Evolutionary conservation across 1,140 invertebrate genomes (phyloP).

Genomic region (Zaprionus nigranus): DNA sequence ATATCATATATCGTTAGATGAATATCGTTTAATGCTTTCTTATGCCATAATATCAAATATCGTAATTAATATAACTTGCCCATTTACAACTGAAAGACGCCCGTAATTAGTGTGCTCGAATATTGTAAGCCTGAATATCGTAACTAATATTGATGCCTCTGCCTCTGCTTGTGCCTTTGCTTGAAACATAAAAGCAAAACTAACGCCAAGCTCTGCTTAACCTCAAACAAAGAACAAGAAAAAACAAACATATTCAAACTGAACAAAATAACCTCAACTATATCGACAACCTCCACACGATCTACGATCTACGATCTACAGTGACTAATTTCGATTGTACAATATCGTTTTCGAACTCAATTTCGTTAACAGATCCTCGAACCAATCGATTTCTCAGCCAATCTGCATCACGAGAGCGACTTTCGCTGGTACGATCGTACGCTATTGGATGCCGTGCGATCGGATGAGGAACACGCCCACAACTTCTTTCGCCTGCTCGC

Average conservation of each 20-base stretch:
- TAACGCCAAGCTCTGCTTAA: constrained; percentile 3
- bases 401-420: constrained; percentile 94
- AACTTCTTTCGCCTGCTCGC: constrained; percentile 96
- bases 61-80: neutral
- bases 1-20: neutral
- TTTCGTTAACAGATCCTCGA: constrained; percentile 87
- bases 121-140: constrained; percentile 15
- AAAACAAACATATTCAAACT: neutral
- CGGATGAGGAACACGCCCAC: constrained; percentile 90
- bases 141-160: constrained; percentile 21
- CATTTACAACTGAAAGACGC: neutral
- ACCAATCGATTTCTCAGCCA: constrained; percentile 96
- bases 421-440: constrained; percentile 97
- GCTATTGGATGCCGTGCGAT: constrained; percentile 93
- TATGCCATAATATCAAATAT: neutral
- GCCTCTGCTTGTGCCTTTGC: constrained; percentile 13
- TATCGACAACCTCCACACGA: neutral
- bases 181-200: constrained; percentile 11
- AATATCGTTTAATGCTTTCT: neutral
- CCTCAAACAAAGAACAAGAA: neutral
- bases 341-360: neutral
- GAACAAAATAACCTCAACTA: neutral
- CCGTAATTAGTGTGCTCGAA: neutral
- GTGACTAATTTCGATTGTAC: neutral
- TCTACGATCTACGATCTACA: neutral